Percentiles rank a stretch among this genome's conserved stretches.
Conservation (phyloP, 2,888 invertebrate genomes). For the Acrobasis repandana region DNA sequence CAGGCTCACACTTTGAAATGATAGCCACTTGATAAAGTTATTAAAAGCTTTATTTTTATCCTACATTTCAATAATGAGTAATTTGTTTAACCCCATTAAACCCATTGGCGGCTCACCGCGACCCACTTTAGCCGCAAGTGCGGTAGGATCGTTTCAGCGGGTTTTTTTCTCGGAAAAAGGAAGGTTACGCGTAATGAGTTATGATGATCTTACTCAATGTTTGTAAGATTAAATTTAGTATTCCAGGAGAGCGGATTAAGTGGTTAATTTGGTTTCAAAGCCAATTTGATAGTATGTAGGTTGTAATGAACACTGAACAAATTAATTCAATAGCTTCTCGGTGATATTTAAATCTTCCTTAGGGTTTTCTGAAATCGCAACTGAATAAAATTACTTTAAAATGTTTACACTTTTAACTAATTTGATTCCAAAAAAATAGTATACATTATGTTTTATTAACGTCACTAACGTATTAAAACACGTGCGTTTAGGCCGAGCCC, state of each 20-base stretch:
- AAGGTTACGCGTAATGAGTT: slow-evolving; percentile 20
- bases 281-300: too few species aligned
- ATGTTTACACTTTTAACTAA: too few species aligned
- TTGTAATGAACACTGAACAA: too few species aligned
- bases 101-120: slow-evolving; percentile 37
- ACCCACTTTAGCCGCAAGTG: slow-evolving; percentile 40
- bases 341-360: not conserved
- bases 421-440: too few species aligned
- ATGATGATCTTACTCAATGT: slow-evolving; percentile 1
- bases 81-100: slow-evolving; percentile 40
- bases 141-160: slow-evolving; percentile 28
- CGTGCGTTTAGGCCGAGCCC: slow-evolving; percentile 8
- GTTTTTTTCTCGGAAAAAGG: slow-evolving; percentile 41
- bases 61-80: slow-evolving; percentile 26
- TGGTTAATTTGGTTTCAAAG: not conserved
- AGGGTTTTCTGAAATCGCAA: not conserved
- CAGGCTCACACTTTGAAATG: slow-evolving; percentile 17
- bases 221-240: not conserved
- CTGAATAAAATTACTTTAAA: not conserved
- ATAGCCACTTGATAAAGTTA: slow-evolving; percentile 19
- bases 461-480: not conserved
- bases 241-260: not conserved
- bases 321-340: too few species aligned
- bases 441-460: not conserved
- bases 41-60: slow-evolving; percentile 27